Evolutionary conservation across 2,888 invertebrate genomes (phyloP), one percentile per base, ranked within the genome.

Genomic region (Pristionchus fissidentatus): DNA sequence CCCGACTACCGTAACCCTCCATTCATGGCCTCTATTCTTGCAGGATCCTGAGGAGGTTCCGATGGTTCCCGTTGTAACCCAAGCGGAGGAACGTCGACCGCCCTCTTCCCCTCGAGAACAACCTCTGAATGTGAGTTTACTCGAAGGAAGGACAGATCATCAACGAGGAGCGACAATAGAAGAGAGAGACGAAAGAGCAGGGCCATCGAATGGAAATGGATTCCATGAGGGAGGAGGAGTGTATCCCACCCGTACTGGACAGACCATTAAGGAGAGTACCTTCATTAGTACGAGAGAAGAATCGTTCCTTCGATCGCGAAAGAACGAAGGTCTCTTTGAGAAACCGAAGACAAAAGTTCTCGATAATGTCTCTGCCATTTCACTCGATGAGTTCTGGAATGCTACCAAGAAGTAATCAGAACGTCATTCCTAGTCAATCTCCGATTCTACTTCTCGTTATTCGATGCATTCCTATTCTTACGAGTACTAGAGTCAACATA

Each of bases 371-470:
- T 89, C 89, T 3, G 90, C 90, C 15, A 90, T 90, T 13, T 90
- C 90, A 5, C 80, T 90, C n/a, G 90, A 90, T 78, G 90, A 90
- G 41, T 90, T 89, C 83, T 90, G 90, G 90, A 89, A 88, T 84
- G 88, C 87, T 60, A 85, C 84, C 49, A 86, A 84, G 57, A 57
- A 79, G 57, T 60, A 66, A 26, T 41, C 0, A 19, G 22, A n/a
- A 62, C 29, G 10, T 38, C 38, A 1, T 10, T 32, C 77, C 0
- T 22, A 46, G 22, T 22, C 77, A 7, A 46, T n/a, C 10, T 26
- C 35, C 22, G 49, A 79, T 55, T 55, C 79, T 57, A 1, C 5
- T 1, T 35, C 22, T 35, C 55, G 29, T 22, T 35, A 32, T 52
- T 46, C 77, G 52, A 32, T 46, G n/a, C 70, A 41, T 70, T 29